A percentile compares a stretch with the other conserved stretches of the same genome.
phyloP scores from a whole-genome alignment of 2,888 invertebrate species.

The Oxyscelio sp. region DNA sequence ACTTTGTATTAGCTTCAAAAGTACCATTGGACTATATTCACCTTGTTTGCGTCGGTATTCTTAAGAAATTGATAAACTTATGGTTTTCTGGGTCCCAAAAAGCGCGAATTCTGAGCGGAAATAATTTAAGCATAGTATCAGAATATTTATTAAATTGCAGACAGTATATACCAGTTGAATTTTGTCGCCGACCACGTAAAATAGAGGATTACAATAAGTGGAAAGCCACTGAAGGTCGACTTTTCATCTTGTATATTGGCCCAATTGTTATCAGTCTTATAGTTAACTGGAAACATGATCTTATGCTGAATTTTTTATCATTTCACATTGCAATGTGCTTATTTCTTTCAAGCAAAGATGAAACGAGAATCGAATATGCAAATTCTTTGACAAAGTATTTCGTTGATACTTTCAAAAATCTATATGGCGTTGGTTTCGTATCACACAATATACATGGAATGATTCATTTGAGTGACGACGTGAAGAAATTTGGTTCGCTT shows the following conservation, averaged over 20 bases:
- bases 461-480: background rate
- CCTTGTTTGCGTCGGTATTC: background rate
- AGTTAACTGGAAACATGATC: background rate
- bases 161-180: background rate
- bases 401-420: background rate
- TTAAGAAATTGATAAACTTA: conserved; percentile 3
- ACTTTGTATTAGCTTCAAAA: conserved; percentile 12
- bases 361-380: background rate
- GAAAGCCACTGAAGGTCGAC: conserved; percentile 28
- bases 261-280: background rate
- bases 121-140: background rate
- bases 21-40: conserved; percentile 27
- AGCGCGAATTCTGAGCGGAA: background rate
- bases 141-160: too few relatives aligned
- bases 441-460: conserved; percentile 17
- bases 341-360: background rate
- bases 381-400: background rate
- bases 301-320: conserved; percentile 18
- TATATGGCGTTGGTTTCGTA: background rate
- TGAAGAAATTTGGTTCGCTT: conserved; percentile 9
- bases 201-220: conserved; percentile 3
- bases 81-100: conserved; percentile 6
- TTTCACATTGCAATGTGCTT: conserved; percentile 12
- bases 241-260: conserved; percentile 13
- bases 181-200: background rate